phyloP scores from a whole-genome alignment of 2,888 invertebrate species.

The Allophyes oxyacanthae region DNA sequence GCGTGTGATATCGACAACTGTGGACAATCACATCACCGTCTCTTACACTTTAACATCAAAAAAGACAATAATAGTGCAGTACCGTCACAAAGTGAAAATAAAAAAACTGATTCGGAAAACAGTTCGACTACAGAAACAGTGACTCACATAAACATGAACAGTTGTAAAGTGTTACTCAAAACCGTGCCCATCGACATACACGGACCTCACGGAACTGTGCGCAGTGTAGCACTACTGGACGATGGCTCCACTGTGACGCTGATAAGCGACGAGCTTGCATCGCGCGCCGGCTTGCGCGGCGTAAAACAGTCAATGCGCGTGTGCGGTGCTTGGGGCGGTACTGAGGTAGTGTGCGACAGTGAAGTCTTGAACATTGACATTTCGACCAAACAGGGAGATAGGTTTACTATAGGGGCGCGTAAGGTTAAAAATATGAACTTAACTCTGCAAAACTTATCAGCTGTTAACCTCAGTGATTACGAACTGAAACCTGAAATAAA shows the following conservation, averaged over 20 bases:
- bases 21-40: background rate
- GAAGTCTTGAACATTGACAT: background rate
- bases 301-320: slow-evolving; percentile 1
- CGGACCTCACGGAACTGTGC: slow-evolving; percentile 44
- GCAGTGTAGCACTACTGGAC: slow-evolving; percentile 46
- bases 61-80: background rate
- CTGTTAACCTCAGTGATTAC: background rate
- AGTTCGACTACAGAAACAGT: background rate
- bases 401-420: slow-evolving; percentile 19
- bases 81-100: background rate
- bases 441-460: slow-evolving; percentile 34
- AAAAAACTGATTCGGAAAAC: background rate
- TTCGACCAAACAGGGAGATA: background rate
- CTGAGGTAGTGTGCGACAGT: background rate
- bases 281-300: slow-evolving; percentile 42
- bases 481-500: slow-evolving; percentile 28
- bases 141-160: slow-evolving; percentile 8
- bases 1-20: slow-evolving; percentile 4
- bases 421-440: slow-evolving; percentile 48
- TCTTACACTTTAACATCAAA: background rate
- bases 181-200: slow-evolving; percentile 40
- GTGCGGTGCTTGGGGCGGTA: slow-evolving; percentile 1
- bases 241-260: slow-evolving; percentile 51
- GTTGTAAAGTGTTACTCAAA: slow-evolving; percentile 40
- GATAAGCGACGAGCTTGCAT: slow-evolving; percentile 37